Evolutionary conservation across 2,113 vertebrate genomes (phyloP), one percentile per base, ranked within the genome.

Genomic region (Barbus barbus): DNA sequence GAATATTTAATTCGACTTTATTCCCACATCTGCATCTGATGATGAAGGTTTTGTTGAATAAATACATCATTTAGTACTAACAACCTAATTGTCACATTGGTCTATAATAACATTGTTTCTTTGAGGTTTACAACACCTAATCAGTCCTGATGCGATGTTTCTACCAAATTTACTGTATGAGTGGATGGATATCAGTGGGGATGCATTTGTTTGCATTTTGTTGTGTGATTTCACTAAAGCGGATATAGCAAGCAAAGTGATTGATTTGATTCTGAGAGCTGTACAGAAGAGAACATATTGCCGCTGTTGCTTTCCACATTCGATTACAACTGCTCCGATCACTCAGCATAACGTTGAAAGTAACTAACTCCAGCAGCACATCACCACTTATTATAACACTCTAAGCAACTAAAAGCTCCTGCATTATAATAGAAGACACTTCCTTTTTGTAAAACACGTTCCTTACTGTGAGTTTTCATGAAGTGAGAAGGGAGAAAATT

Each of bases 271-370:
- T 63, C 26, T 63, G 60, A 26, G 26, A 7, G 11, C 69, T 24
- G 36, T 24, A 72, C 36, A 44, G 22, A 9, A 33, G 61, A 65
- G 61, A 72, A 41, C 36, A 72, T n/a, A 72, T 41, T 41, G 11
- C 11, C 1, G 36, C 36, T 36, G 63, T 67, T 67, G 63, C 31
- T 67, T 9, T 33, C 63, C 31, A n/a, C 36, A 38, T 38, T 71
- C 11, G 5, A n/a, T 38, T 41, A 72, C 36, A 24, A 41, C 36
- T 41, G 36, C 11, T 6, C 36, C 1, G 9, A 71, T 71, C 67
- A 71, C 36, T 71, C 36, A 41, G 36, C 67, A 71, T 71, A 71
- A 13, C 36, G 41, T 71, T 71, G n/a, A 41, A 41, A 71, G 41
- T 71, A 71, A 71, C 67, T 71, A 38, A 71, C 36, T 71, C 33